These are phyloP conservation scores for Tenthredo notha DNA, from an alignment of 2,888 invertebrate species.

Conservation along the genomic window DNA sequence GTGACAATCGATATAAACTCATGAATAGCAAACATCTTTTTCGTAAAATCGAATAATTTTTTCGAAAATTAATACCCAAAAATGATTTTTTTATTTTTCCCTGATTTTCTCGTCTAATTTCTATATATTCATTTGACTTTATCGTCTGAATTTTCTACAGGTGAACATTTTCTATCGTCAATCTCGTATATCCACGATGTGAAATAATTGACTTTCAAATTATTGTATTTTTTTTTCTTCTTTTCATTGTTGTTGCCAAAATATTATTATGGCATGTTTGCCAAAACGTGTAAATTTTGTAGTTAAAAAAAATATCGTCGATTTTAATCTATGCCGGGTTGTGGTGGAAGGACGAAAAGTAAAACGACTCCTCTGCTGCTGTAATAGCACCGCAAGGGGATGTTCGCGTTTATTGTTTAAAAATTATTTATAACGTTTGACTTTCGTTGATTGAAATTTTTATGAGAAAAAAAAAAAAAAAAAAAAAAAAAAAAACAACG, in stretches of 20 bases:
- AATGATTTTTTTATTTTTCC: background rate
- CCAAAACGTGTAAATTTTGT: conserved; percentile 1
- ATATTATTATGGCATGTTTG: conserved; percentile 29
- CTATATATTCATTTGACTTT: too few relatives aligned
- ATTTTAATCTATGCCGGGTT: background rate
- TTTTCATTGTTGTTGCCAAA: background rate
- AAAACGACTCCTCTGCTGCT: conserved; percentile 13
- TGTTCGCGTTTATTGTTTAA: background rate
- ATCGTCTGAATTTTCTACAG: background rate
- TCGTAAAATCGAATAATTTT: background rate
- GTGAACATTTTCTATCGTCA: background rate
- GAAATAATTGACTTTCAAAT: background rate
- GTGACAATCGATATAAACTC: conserved; percentile 23
- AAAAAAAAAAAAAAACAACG: background rate
- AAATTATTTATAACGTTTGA: conserved; percentile 30
- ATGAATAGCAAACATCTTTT: background rate
- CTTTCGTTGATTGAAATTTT: background rate
- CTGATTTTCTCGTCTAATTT: background rate
- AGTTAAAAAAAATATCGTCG: background rate
- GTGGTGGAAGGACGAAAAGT: conserved; percentile 12
- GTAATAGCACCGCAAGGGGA: background rate
- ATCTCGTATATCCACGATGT: background rate
- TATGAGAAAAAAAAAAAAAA: background rate
- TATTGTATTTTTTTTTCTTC: background rate
- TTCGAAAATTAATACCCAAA: background rate